phyloP scores from a whole-genome alignment of 2,797 vertebrate species.

The Loris lydekkerianus region DNA sequence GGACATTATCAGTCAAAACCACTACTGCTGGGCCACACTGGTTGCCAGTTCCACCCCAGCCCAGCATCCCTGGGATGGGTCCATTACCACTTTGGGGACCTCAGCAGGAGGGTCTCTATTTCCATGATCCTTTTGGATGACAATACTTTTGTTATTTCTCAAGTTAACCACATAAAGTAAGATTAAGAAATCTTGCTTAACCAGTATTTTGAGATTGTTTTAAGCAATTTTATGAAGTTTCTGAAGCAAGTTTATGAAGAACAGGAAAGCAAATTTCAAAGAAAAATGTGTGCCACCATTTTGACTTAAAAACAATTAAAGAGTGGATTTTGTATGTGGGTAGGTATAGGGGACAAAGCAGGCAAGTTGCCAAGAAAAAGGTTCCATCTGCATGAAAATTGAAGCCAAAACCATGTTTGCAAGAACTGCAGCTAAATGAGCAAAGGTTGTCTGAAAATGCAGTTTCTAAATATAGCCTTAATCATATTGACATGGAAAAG shows the following conservation, averaged over 20 bases:
- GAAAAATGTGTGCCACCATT: background rate
- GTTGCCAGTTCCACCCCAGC: background rate
- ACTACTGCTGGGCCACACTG: background rate
- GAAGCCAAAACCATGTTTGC: conserved; percentile 18
- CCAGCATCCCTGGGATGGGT: background rate
- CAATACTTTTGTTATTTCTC: background rate
- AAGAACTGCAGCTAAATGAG: background rate
- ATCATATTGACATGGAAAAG: conserved; percentile 61
- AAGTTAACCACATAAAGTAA: background rate
- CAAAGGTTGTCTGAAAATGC: conserved; percentile 67
- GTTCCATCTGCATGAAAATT: conserved; percentile 26
- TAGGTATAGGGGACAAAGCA: background rate
- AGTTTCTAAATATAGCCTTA: conserved; percentile 71
- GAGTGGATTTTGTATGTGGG: background rate
- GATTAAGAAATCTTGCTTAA: background rate
- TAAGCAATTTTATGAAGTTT: background rate
- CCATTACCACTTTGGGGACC: background rate
- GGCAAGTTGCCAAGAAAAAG: conserved; percentile 3
- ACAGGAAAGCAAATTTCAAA: conserved; percentile 27
- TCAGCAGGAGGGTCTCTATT: background rate
- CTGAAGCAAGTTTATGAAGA: background rate
- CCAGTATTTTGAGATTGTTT: background rate
- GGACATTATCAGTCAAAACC: background rate
- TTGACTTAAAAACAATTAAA: conserved; percentile 20
- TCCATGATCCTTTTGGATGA: background rate